Percentiles rank a stretch among this genome's conserved stretches.
These are phyloP conservation scores for Myrmecobius fasciatus DNA, from an alignment of 2,113 vertebrate species.

Conservation along the genomic window DNA sequence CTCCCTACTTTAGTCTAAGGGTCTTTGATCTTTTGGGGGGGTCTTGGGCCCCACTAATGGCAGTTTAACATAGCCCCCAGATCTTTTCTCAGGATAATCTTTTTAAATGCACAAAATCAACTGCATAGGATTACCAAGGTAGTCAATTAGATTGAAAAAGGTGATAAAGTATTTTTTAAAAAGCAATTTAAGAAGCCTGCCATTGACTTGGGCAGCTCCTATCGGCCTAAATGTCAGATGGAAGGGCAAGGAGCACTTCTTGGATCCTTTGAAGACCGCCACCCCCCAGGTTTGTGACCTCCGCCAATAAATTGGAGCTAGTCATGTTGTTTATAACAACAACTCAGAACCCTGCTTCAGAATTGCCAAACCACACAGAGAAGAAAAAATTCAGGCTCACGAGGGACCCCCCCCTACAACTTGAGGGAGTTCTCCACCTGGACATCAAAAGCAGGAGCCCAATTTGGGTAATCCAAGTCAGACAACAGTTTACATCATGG, in stretches of 20 bases:
- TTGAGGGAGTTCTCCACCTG: background rate
- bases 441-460: slow-evolving; percentile 8
- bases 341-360: background rate
- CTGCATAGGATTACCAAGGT: background rate
- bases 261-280: background rate
- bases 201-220: background rate
- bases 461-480: slow-evolving; percentile 5
- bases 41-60: background rate
- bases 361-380: background rate
- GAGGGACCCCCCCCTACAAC: background rate
- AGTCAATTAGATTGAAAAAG: background rate
- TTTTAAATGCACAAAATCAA: background rate
- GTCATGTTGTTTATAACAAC: background rate
- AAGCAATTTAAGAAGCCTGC: background rate
- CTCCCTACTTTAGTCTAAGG: background rate
- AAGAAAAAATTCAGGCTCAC: background rate
- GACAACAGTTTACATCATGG: slow-evolving; percentile 30
- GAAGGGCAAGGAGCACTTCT: background rate
- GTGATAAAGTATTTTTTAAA: background rate
- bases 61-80: background rate
- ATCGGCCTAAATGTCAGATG: background rate
- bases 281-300: background rate
- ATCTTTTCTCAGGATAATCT: background rate
- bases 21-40: background rate
- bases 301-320: background rate